These are phyloP conservation scores for Mormyrus iriodes DNA, from an alignment of 2,113 vertebrate species.

Conservation along the genomic window DNA sequence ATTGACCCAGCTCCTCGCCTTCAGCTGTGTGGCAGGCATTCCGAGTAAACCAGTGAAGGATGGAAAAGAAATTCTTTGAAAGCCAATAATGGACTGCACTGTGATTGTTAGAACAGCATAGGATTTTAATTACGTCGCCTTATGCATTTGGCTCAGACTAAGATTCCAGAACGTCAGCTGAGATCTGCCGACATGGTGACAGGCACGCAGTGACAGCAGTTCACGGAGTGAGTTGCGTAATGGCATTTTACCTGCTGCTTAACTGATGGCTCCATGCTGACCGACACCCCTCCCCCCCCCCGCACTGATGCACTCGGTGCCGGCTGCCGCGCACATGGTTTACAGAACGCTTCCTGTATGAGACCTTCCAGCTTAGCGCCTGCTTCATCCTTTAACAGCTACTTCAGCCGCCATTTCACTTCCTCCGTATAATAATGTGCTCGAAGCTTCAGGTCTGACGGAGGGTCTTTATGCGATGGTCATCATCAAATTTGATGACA, in stretches of 20 bases:
- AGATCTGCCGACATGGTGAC: neutral
- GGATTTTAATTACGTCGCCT: slow-evolving; percentile 11
- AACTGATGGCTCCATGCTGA: neutral
- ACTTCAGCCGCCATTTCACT: neutral
- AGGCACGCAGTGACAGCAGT: neutral
- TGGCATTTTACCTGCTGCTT: neutral
- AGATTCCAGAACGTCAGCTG: neutral
- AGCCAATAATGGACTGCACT: neutral
- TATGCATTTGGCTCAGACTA: neutral
- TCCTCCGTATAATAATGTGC: neutral
- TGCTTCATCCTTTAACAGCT: neutral
- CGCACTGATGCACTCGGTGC: neutral
- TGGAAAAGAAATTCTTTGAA: neutral
- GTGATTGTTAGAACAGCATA: slow-evolving; percentile 26
- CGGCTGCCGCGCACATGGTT: neutral
- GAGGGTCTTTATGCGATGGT: neutral
- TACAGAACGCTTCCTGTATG: neutral
- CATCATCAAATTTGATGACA: neutral
- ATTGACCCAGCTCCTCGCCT: neutral
- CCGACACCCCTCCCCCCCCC: neutral
- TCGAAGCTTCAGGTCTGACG: neutral
- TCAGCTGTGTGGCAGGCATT: neutral
- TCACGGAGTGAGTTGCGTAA: neutral
- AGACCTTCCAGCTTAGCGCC: neutral
- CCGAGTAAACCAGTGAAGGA: neutral